Evolutionary conservation across 2,797 vertebrate species (phyloP).

Genomic region (Cryptoblepharus egeriae): DNA sequence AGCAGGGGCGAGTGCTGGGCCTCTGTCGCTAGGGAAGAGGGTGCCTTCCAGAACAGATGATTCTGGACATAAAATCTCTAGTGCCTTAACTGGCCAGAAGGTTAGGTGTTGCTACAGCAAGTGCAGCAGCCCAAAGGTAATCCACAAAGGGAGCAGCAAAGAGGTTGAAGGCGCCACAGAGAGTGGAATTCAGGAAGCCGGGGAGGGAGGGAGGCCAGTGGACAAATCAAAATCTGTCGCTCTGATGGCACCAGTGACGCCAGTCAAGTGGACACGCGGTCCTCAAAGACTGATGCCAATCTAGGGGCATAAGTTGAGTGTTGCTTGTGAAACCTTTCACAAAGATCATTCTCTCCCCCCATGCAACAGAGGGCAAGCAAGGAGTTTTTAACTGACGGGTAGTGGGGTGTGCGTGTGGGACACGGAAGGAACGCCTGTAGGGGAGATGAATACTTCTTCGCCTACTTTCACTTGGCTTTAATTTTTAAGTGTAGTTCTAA

Average conservation of each 20-base stretch:
- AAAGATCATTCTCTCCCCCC: not conserved
- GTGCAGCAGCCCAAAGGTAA: not conserved
- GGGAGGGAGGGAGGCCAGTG: not conserved
- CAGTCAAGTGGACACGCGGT: rapidly evolving
- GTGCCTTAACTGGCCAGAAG: not conserved
- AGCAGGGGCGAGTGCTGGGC: not conserved
- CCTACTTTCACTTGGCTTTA: not conserved
- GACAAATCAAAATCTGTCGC: not conserved
- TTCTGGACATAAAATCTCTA: not conserved
- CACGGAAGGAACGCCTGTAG: not conserved
- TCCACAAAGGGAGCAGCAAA: not conserved
- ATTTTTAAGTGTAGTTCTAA: slow-evolving; percentile 1
- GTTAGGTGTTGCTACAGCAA: not conserved
- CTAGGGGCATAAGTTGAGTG: not conserved
- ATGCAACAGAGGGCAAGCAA: not conserved
- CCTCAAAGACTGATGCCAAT: not conserved
- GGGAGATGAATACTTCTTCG: not conserved
- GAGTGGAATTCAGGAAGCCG: not conserved
- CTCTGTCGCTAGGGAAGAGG: not conserved
- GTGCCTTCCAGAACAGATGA: not conserved
- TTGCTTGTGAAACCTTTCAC: rapidly evolving
- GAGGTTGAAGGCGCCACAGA: not conserved
- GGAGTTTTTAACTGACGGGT: not conserved
- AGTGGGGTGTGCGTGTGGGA: not conserved
- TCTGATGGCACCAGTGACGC: not conserved